phyloP scores from a whole-genome alignment of 2,113 vertebrate genomes.

The Orthochromis indermauri region DNA sequence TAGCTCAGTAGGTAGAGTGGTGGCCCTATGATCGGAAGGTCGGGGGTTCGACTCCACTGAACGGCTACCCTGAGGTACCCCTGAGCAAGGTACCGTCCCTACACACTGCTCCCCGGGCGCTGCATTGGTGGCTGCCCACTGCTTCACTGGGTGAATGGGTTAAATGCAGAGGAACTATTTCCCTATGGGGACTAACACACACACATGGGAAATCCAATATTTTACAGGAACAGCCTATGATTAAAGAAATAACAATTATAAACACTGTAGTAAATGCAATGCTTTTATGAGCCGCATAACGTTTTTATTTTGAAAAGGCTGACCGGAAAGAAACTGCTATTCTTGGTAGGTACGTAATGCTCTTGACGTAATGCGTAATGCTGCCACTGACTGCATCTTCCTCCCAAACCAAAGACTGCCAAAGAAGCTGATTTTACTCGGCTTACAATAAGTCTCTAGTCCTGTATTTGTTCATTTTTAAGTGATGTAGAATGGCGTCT shows the following conservation, averaged over 20 bases:
- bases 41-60: too few relatives aligned
- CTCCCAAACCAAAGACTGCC: slow-evolving; percentile 20
- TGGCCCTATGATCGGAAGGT: too few relatives aligned
- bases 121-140: too few relatives aligned
- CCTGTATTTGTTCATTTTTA: not conserved
- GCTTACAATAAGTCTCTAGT: not conserved
- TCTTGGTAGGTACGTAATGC: slow-evolving; percentile 1
- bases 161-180: too few relatives aligned
- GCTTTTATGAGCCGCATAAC: not conserved
- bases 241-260: not conserved
- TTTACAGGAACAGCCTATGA: not conserved
- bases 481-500: slow-evolving; percentile 85
- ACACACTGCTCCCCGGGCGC: too few relatives aligned
- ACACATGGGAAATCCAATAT: not conserved
- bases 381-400: slow-evolving; percentile 22
- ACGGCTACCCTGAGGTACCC: too few relatives aligned
- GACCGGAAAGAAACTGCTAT: slow-evolving; percentile 1
- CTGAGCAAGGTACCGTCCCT: too few relatives aligned
- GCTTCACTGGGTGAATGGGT: too few relatives aligned
- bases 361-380: not conserved
- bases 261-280: not conserved
- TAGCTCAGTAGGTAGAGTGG: too few relatives aligned
- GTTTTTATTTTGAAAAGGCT: slow-evolving; percentile 22
- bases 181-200: too few relatives aligned
- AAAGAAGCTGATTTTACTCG: slow-evolving; percentile 12